Evolutionary conservation across 1,140 invertebrate genomes (phyloP).

Genomic region (Anadara kagoshimensis): DNA sequence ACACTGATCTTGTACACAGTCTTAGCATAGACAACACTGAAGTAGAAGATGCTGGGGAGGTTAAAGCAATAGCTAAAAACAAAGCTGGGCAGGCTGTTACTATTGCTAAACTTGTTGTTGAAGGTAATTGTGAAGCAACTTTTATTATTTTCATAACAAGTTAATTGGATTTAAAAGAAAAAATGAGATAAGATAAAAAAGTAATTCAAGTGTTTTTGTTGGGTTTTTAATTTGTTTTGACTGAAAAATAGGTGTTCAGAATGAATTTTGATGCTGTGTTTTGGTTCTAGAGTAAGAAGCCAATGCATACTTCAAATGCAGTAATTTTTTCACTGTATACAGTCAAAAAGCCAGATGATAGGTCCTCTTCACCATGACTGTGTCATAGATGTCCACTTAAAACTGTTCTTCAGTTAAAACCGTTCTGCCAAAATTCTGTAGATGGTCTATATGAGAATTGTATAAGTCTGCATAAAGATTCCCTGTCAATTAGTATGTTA

Average conservation of each 20-base stretch:
- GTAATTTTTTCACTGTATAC: too few relatives aligned
- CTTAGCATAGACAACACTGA: conserved; percentile 85
- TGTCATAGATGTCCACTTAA: too few relatives aligned
- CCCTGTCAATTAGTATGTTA: too few relatives aligned
- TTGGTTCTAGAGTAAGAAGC: too few relatives aligned
- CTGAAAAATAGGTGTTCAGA: too few relatives aligned
- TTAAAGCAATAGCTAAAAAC: conserved; percentile 89
- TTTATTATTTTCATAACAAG: not conserved
- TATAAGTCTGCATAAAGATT: too few relatives aligned
- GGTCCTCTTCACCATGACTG: not conserved
- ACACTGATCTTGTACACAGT: conserved; percentile 65
- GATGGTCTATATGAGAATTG: too few relatives aligned
- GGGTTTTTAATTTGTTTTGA: too few relatives aligned
- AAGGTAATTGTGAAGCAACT: conserved; percentile 51
- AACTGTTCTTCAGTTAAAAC: too few relatives aligned
- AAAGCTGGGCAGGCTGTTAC: conserved; percentile 85
- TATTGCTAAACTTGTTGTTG: conserved; percentile 68
- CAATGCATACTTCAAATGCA: too few relatives aligned
- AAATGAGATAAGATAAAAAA: not conserved
- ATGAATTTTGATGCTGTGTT: too few relatives aligned
- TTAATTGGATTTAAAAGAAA: not conserved
- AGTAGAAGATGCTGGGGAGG: conserved; percentile 87
- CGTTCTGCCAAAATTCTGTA: too few relatives aligned
- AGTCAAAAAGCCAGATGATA: not conserved
- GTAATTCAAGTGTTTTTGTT: not conserved